Percentiles rank a stretch among this genome's conserved stretches.
Evolutionary conservation across 1,140 invertebrate species (phyloP).

Genomic region (Aphaenogaster ashmeadi): DNA sequence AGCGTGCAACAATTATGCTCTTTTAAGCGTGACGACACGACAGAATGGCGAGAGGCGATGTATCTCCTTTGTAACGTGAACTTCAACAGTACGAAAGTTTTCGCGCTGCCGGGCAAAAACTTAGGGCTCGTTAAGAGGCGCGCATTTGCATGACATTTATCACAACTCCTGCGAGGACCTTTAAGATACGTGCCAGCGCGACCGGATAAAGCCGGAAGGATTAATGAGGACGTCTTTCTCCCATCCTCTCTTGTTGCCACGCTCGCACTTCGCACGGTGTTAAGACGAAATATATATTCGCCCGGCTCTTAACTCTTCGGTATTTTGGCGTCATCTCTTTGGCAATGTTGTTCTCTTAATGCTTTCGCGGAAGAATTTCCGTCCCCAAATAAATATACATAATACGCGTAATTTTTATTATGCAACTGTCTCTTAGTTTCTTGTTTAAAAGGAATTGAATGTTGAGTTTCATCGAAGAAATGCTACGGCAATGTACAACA

Average conservation of each 20-base stretch:
- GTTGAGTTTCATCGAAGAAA: neutral
- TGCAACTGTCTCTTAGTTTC: neutral
- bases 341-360: neutral
- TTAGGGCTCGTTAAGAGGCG: conserved; percentile 70
- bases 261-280: conserved; percentile 27
- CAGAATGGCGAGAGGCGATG: conserved; percentile 30
- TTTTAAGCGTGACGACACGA: conserved; percentile 48
- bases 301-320: conserved; percentile 18
- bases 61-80: conserved; percentile 53
- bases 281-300: conserved; percentile 43
- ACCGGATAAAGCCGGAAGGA: conserved; percentile 61
- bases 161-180: conserved; percentile 56
- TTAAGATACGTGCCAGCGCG: conserved; percentile 50
- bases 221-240: conserved; percentile 64
- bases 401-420: neutral
- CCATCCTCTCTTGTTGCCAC: neutral
- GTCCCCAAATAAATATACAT: neutral
- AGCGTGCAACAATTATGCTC: conserved; percentile 55
- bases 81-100: conserved; percentile 65
- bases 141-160: conserved; percentile 71
- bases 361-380: neutral
- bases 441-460: neutral
- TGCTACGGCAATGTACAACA: neutral
- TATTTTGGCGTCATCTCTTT: conserved; percentile 9
- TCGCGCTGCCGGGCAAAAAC: conserved; percentile 66